phyloP scores from a whole-genome alignment of 35 echinoderm and acorn worm genomes.

The Nesometra sesokonis region DNA sequence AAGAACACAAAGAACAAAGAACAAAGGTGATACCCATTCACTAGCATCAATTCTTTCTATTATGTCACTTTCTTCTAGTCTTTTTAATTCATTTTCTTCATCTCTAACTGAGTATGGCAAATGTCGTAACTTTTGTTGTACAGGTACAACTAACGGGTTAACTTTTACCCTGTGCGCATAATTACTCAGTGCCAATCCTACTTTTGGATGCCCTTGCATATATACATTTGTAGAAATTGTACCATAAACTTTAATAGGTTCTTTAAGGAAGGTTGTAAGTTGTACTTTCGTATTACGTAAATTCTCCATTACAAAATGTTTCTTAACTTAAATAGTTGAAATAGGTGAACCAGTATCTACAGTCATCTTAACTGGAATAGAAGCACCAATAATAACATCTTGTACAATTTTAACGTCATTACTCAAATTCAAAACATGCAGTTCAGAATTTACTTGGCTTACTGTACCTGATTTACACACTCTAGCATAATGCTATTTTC shows the following conservation, averaged over 20 bases:
- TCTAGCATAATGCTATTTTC: too few relatives aligned
- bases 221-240: too few relatives aligned
- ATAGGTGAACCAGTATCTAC: too few relatives aligned
- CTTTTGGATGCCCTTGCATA: not conserved
- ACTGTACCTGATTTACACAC: constrained; percentile 8
- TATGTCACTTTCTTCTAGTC: constrained; percentile 19
- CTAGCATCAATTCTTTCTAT: constrained; percentile 51
- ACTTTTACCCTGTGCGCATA: constrained; percentile 9
- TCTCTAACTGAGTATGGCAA: constrained; percentile 12
- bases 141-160: not conserved
- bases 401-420: not conserved
- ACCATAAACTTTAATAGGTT: not conserved
- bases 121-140: constrained; percentile 7
- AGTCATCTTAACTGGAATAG: too few relatives aligned
- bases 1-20: too few relatives aligned
- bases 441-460: not conserved
- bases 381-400: not conserved
- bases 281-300: too few relatives aligned
- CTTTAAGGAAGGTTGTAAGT: too few relatives aligned
- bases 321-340: too few relatives aligned
- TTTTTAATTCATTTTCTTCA: constrained; percentile 14
- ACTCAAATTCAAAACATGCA: not conserved
- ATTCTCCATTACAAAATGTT: too few relatives aligned
- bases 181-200: constrained; percentile 1
- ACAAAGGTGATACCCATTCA: constrained; percentile 66